phyloP scores from a whole-genome alignment of 2,888 invertebrate species.

The Troides aeacus region DNA sequence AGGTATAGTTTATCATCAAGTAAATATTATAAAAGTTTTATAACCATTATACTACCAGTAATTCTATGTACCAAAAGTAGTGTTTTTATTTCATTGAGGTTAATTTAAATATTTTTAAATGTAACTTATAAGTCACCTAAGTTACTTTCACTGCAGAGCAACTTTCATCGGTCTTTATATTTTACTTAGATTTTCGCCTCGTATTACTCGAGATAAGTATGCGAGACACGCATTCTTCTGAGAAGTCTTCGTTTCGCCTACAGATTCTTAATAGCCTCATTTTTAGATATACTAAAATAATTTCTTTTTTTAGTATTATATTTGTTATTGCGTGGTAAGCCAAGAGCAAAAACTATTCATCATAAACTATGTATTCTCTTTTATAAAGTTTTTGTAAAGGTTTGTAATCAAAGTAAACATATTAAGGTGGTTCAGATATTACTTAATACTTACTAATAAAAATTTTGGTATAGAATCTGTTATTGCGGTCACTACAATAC shows the following conservation, averaged over 20 bases:
- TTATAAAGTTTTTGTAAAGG: too few relatives aligned
- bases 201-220: constrained; percentile 14
- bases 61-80: too few relatives aligned
- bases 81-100: too few relatives aligned
- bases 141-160: neutral
- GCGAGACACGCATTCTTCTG: constrained; percentile 10
- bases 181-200: neutral
- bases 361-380: too few relatives aligned
- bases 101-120: neutral
- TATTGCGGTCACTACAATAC: too few relatives aligned
- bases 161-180: neutral
- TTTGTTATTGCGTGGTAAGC: neutral
- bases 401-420: too few relatives aligned
- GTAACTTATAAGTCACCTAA: neutral
- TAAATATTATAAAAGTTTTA: too few relatives aligned
- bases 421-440: too few relatives aligned
- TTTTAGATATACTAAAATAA: constrained; percentile 21
- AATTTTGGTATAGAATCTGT: too few relatives aligned
- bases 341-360: neutral
- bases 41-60: too few relatives aligned
- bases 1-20: too few relatives aligned
- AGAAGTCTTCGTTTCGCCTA: constrained; percentile 7
- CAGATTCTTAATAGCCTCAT: constrained; percentile 34
- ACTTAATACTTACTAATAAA: too few relatives aligned
- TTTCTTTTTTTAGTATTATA: neutral